Evolutionary conservation across 1,140 invertebrate species (phyloP), one percentile per base, ranked within the genome.

Genomic region (Drosophila ercepeae): DNA sequence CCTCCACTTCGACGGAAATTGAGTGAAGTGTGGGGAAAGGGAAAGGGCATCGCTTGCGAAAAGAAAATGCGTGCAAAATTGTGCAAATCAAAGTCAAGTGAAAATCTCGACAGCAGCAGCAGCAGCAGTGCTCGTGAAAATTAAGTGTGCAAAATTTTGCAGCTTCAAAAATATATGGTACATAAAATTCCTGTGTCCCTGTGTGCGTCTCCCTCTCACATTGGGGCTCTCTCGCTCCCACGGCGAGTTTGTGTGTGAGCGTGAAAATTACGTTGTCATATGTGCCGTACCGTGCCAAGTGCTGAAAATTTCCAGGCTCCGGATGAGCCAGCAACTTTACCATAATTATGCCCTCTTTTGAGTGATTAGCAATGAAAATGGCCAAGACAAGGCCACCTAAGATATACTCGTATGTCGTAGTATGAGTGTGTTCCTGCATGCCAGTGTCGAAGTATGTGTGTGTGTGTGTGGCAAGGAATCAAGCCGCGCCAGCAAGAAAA

Each of bases 201-300:
- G 36, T 39, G 36, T 39, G 36, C 16, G 21, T 72, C 60, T 32
- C 57, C 21, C 57, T 27, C 49, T 39, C 48, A 34, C 54, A 16
- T 16, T 19, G 18, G 29, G 44, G 21, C 55, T 41, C 57, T 41
- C 57, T 67, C 64, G 32, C 61, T 53, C 36, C 19, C 45, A 16
- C 7, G 49, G 34, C 42, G 21, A 34, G 44, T 27, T 11, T 67
- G 36, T 49, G 60, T 73, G 48, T 76, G 73, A 46, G 39, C 41
- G 63, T 79, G 72, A 73, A 88, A 86, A 84, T 84, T 86, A 84
- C 81, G 81, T 81, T 84, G 81, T 84, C 81, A 84, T 84, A 84
- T 88, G 81, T 86, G 29, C 1, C 9, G 27, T 27, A 2, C 7
- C 7, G 27, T 27, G 72, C 82, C 78, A 86, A 88, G 76, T 88